Evolutionary conservation across 2,113 vertebrate species (phyloP).

Genomic region (Centropus bengalensis): DNA sequence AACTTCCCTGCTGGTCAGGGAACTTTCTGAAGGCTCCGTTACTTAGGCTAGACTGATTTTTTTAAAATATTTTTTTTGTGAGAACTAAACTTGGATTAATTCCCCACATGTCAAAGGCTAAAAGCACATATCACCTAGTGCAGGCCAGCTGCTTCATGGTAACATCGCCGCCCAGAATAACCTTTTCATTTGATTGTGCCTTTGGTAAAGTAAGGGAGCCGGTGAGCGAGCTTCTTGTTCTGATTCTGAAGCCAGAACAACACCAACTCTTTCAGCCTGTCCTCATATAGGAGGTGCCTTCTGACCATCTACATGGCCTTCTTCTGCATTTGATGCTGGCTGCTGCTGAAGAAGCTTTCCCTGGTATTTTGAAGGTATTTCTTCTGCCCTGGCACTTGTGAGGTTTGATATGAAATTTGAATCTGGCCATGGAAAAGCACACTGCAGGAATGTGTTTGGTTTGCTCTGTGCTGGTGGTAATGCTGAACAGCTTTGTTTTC

Average conservation of each 20-base stretch:
- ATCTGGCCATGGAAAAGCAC: not conserved
- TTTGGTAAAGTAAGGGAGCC: not conserved
- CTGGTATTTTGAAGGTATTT: not conserved
- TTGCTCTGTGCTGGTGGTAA: slow-evolving; percentile 36
- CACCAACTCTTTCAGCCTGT: too few species aligned
- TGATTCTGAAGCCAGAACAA: not conserved
- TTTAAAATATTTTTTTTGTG: not conserved
- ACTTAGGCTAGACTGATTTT: not conserved
- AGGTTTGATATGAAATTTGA: slow-evolving; percentile 29
- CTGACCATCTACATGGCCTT: too few species aligned
- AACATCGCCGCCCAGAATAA: not conserved
- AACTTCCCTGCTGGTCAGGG: slow-evolving; percentile 17
- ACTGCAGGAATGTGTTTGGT: slow-evolving; percentile 11
- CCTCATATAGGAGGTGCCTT: too few species aligned
- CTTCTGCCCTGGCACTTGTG: slow-evolving; percentile 18
- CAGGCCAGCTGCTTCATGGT: not conserved
- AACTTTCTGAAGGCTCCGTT: not conserved
- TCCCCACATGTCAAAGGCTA: not conserved
- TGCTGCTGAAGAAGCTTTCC: slow-evolving; percentile 20
- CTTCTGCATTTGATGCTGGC: not conserved
- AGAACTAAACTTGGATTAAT: not conserved
- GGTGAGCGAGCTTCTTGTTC: not conserved
- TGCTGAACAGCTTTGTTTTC: not conserved
- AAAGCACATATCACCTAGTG: not conserved
- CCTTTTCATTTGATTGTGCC: not conserved